Evolutionary conservation across 2,113 vertebrate genomes (phyloP), one percentile per base, ranked within the genome.

Genomic region (Ahaetulla prasina): DNA sequence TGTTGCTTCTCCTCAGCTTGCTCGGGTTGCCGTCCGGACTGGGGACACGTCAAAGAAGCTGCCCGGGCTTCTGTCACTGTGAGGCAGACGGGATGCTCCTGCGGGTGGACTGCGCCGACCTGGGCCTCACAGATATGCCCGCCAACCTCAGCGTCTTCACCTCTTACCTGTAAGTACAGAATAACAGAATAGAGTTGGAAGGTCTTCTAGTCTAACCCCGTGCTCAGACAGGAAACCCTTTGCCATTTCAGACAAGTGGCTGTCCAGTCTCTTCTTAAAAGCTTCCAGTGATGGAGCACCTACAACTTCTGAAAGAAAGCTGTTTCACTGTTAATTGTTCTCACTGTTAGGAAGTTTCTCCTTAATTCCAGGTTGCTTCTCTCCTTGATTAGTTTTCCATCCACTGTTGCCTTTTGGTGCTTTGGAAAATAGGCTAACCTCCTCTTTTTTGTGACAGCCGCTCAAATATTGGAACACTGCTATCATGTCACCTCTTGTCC

Each of bases 101-200:
- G 92, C 93, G 97, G 6, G 97, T 97, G 89, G 98, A 98, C 96
- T 98, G 98, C 97, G 97, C 98, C 22, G 98, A 98, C 96, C 95
- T 96, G 93, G 98, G 97, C 60, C 97, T 98, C 92, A 95, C 96
- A 4, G 96, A 95, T 55, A 95, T 98, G 93, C 98, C 98, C 63
- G 92, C 96, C 94, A 97, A 98, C 96, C 97, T 98, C 95, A 98
- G 98, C 96, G 96, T 95, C 95, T 98, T 98, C 97, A 98, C 98
- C 50, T 97, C 98, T 92, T 98, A 98, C 96, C 97, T 98, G 98
- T 98, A 96, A 98, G 98, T 98, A 90, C 9, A 68, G 63, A 60
- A 60, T 60, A 27, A 27, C 25, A 3, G 57, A 68, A 16, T 16
- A 7, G 63, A 68, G 30, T 68, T 35, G 63, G 30, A n/a, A 68